Evolutionary conservation across 2,888 invertebrate species (phyloP), one percentile per base, ranked within the genome.

Genomic region (Aphrophora alni): DNA sequence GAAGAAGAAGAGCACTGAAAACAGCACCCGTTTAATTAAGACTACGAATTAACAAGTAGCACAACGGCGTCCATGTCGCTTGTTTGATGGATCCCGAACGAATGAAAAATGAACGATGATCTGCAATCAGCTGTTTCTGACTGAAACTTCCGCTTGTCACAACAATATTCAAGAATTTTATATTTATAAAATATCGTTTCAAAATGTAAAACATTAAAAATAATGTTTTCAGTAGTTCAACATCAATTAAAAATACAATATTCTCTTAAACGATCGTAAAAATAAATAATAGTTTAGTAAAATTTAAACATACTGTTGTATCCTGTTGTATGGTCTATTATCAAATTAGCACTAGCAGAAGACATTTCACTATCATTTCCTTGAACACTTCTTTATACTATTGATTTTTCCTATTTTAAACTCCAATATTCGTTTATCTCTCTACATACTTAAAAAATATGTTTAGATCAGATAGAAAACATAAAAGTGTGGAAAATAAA

Each of bases 41-140:
- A 83, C 84, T 84, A 84, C 78, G 81, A 84, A 83, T 80, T 75
- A 75, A 80, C 75, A 25, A 80, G 75, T 33, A 81, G 77, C 75
- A 80, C 80, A 77, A 82, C 81, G 82, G 81, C 82, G 81, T 83
- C 83, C 83, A 83, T 83, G 76, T 82, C 81, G 83, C 77, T 80
- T 73, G 80, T 73, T 74, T 76, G 79, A 81, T 73, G 79, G 81
- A 82, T 80, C 79, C 78, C 78, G 78, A 79, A 82, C 80, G 83
- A 81, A 82, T 59, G 59, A 59, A 59, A 14, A 59, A 59, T n/a
- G 21, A 59, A 59, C 59, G 14, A 59, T 59, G 59, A 59, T 59
- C 59, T 21, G 59, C 59, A 59, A 59, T 59, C 59, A 59, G 59
- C 59, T 59, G 59, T 21, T 21, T 59, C 59, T 59, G 59, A 59